Evolutionary conservation across 2,113 vertebrate species (phyloP).

Genomic region (Xenus cinereus): DNA sequence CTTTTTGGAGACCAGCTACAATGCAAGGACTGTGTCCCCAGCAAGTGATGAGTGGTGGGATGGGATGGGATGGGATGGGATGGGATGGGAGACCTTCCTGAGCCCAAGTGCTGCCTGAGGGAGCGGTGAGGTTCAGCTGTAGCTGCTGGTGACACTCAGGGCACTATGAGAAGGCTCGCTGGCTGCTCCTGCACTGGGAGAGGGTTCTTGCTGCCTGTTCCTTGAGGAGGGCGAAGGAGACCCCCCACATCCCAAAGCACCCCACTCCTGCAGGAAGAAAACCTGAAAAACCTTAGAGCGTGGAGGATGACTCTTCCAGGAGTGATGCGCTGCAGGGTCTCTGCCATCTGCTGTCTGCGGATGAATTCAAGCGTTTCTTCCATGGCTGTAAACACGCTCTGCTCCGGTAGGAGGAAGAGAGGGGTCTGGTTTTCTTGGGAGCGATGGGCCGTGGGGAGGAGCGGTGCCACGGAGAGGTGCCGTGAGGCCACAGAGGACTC

Average conservation of each 20-base stretch:
- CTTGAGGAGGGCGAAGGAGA: background rate
- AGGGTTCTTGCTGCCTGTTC: background rate
- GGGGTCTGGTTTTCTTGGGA: fast-evolving
- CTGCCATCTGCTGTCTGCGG: background rate
- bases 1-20: background rate
- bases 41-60: background rate
- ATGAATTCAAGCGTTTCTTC: background rate
- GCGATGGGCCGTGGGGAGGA: fast-evolving
- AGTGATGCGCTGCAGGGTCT: background rate
- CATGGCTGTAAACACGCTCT: fast-evolving
- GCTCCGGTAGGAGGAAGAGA: fast-evolving
- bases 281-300: background rate
- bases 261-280: too few species aligned
- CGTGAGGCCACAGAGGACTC: fast-evolving
- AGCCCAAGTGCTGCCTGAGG: background rate
- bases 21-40: background rate
- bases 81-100: background rate
- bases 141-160: background rate
- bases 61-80: background rate
- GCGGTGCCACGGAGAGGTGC: background rate
- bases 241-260: background rate
- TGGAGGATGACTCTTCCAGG: fast-evolving
- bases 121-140: background rate
- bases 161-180: background rate
- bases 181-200: background rate